These are phyloP conservation scores for Hedya salicella DNA, from an alignment of 2,888 invertebrate species.

Conservation along the genomic window DNA sequence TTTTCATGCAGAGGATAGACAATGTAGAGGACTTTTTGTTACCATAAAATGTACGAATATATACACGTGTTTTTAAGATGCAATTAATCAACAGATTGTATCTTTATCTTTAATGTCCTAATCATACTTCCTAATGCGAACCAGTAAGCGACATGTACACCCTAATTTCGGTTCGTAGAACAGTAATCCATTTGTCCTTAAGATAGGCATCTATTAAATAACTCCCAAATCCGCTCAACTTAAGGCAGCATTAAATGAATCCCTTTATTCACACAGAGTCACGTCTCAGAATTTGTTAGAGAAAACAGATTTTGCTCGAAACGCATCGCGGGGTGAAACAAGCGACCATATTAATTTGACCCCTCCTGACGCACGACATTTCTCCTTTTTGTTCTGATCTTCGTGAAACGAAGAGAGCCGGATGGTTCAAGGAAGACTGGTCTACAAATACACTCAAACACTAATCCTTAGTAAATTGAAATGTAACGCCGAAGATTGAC, in stretches of 20 bases:
- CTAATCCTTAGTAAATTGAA: constrained; percentile 66
- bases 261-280: constrained; percentile 59
- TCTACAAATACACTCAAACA: constrained; percentile 47
- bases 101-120: constrained; percentile 17
- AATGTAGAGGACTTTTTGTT: too few species aligned
- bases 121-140: constrained; percentile 26
- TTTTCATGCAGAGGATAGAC: too few species aligned
- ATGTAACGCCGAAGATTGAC: constrained; percentile 56
- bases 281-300: constrained; percentile 60
- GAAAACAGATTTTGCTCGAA: constrained; percentile 55
- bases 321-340: constrained; percentile 49
- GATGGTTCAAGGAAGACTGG: constrained; percentile 47
- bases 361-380: constrained; percentile 30
- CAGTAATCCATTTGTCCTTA: constrained; percentile 50
- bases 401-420: constrained; percentile 26
- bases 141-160: constrained; percentile 29
- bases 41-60: too few species aligned
- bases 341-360: constrained; percentile 48
- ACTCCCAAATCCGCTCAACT: constrained; percentile 55
- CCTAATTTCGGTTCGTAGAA: constrained; percentile 46
- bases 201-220: constrained; percentile 61
- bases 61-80: too few species aligned
- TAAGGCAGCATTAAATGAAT: constrained; percentile 59
- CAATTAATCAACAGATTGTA: neutral
- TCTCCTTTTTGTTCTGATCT: constrained; percentile 30